Conservation (phyloP, 1,140 invertebrate species). For the Drosophila kikkawai region DNA sequence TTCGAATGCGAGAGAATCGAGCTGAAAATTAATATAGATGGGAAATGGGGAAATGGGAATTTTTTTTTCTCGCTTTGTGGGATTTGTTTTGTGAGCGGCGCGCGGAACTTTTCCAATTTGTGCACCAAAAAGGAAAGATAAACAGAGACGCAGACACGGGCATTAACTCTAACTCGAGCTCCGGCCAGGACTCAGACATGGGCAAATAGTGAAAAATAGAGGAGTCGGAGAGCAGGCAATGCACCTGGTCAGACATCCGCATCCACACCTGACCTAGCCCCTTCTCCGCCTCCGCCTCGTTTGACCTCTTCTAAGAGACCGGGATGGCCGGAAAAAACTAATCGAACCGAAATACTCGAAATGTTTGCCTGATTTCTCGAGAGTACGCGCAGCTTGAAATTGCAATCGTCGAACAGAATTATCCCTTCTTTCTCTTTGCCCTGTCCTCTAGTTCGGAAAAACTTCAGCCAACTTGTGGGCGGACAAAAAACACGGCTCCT, state of each 20-base stretch:
- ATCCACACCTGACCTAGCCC: conserved; percentile 8
- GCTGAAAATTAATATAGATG: conserved; percentile 76
- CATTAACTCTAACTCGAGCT: conserved; percentile 48
- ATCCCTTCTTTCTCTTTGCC: conserved; percentile 31
- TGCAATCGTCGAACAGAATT: conserved; percentile 66
- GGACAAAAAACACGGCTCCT: conserved; percentile 30
- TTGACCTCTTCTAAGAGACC: conserved; percentile 33
- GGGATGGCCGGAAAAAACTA: conserved; percentile 63
- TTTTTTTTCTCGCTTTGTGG: conserved; percentile 21
- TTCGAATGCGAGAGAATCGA: conserved; percentile 35
- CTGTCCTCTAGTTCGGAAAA: conserved; percentile 24
- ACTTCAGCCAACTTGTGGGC: conserved; percentile 50
- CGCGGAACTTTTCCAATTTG: conserved; percentile 78
- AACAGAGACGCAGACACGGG: conserved; percentile 60
- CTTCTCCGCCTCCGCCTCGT: neutral
- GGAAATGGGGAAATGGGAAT: conserved; percentile 23
- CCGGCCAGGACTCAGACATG: conserved; percentile 39
- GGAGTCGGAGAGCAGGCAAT: conserved; percentile 25
- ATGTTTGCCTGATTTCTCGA: conserved; percentile 77
- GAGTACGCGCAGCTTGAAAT: conserved; percentile 71
- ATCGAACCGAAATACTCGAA: conserved; percentile 75
- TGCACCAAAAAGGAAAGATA: conserved; percentile 60
- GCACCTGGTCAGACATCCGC: conserved; percentile 49
- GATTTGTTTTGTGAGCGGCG: conserved; percentile 52
- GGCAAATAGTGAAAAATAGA: conserved; percentile 24